Conservation (phyloP, 23 tunicate species). For the Halocynthia aurantium region DNA sequence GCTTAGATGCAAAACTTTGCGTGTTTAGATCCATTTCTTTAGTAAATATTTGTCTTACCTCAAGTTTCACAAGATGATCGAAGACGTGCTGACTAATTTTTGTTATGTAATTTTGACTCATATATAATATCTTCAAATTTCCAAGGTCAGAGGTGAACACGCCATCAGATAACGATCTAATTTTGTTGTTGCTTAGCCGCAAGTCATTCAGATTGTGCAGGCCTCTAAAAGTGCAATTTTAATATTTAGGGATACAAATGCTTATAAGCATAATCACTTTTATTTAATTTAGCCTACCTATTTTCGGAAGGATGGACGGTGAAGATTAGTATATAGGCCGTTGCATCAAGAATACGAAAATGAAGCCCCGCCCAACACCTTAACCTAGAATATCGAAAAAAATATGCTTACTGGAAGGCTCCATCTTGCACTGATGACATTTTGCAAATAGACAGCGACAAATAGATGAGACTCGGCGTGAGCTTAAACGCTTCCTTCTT, state of each 20-base stretch:
- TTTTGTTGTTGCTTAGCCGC: slow-evolving; percentile 5
- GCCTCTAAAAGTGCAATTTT: background rate
- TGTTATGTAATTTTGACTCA: background rate
- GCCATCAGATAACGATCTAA: slow-evolving; percentile 2
- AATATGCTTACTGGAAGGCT: background rate
- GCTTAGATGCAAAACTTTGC: too few species aligned
- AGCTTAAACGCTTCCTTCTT: background rate
- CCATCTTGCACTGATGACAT: background rate
- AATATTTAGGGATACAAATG: background rate
- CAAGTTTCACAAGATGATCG: slow-evolving; percentile 8
- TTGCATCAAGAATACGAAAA: too few species aligned
- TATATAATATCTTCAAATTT: background rate
- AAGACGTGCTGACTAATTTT: slow-evolving; percentile 7
- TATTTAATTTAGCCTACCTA: too few species aligned
- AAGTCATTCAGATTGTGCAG: slow-evolving; percentile 6
- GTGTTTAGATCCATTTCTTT: too few species aligned
- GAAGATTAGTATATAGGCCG: too few species aligned
- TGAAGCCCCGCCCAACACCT: too few species aligned
- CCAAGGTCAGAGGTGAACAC: slow-evolving; percentile 1
- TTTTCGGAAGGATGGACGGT: too few species aligned
- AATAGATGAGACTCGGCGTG: background rate
- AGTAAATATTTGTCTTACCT: slow-evolving; percentile 1
- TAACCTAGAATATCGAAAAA: too few species aligned
- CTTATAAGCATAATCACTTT: background rate
- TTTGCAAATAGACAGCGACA: background rate